Evolutionary conservation across 2,113 vertebrate species (phyloP), one percentile per base, ranked within the genome.

Genomic region (Anhinga rufa): DNA sequence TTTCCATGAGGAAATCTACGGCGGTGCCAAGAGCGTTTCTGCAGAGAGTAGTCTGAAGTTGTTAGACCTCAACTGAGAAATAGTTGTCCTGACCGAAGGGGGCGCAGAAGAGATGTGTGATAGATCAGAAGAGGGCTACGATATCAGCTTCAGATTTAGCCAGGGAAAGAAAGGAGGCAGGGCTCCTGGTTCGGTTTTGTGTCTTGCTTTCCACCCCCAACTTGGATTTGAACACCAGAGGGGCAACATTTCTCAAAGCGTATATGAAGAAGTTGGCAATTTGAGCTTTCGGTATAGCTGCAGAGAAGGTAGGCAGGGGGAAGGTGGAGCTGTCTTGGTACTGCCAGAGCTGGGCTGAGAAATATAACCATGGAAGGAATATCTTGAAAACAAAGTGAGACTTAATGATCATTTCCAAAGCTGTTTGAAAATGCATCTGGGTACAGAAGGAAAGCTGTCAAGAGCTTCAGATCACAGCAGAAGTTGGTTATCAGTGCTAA

Each of bases 351-450:
- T 60, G 52, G 42, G 34, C 44, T 82, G 17, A 54, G 77, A 65
- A 79, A 31, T 28, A 3, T 0, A 8, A 18, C 26, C 4, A 1
- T 31, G 32, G 22, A 52, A 82, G 62, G 9, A 8, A 7, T 38
- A 9, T 29, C 55, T 82, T 46, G 26, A 55, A 78, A 86, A 44
- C n/a, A 61, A 75, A 81, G 64, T 5, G 24, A 69, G 32, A 46
- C 29, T 48, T 76, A 51, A 75, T 17, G 12, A n/a, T 57, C 4
- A 16, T 29, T 77, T 74, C 54, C 49, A 52, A 44, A 95, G 14
- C 61, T 71, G 17, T 40, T 74, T 86, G 87, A 69, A 91, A 90
- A 66, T 32, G 21, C 5, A 38, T 54, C 64, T 76, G 29, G 11
- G 17, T 93, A 38, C 48, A 69, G n/a, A 61, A 85, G 77, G 46